phyloP scores from a whole-genome alignment of 2,113 vertebrate genomes.

The Madoqua kirkii region DNA sequence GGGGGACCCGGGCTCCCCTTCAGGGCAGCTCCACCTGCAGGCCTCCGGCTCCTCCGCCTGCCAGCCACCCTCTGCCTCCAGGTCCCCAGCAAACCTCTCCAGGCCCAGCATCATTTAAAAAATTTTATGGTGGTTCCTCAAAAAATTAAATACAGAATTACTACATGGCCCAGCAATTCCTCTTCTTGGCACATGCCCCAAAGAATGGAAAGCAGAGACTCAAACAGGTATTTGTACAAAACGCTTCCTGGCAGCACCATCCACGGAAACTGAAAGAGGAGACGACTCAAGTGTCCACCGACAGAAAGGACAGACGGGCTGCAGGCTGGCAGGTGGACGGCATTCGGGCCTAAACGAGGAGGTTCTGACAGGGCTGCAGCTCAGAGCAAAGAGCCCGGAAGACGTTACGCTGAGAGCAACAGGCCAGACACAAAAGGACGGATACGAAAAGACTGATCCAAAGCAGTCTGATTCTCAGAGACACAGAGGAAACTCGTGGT shows the following conservation, averaged over 20 bases:
- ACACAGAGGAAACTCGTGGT: not conserved
- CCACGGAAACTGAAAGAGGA: not conserved
- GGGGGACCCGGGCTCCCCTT: not conserved
- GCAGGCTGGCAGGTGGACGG: not conserved
- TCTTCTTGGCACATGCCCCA: not conserved
- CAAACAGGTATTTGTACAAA: not conserved
- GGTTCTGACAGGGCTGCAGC: not conserved
- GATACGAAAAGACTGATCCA: not conserved
- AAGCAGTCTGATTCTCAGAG: not conserved
- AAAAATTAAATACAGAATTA: not conserved
- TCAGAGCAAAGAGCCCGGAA: not conserved
- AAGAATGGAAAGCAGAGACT: not conserved
- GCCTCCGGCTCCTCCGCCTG: rapidly evolving
- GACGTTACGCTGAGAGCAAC: not conserved
- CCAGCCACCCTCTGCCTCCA: rapidly evolving
- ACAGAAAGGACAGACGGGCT: rapidly evolving
- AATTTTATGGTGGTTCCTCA: not conserved
- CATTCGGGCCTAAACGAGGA: rapidly evolving
- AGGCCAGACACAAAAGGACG: not conserved
- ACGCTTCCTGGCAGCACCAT: not conserved
- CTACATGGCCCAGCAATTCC: not conserved
- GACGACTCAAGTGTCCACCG: not conserved
- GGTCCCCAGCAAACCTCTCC: not conserved
- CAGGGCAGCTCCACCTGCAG: not conserved
- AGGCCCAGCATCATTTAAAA: not conserved